Evolutionary conservation across 2,113 vertebrate species (phyloP).

Genomic region (Agapornis roseicollis): DNA sequence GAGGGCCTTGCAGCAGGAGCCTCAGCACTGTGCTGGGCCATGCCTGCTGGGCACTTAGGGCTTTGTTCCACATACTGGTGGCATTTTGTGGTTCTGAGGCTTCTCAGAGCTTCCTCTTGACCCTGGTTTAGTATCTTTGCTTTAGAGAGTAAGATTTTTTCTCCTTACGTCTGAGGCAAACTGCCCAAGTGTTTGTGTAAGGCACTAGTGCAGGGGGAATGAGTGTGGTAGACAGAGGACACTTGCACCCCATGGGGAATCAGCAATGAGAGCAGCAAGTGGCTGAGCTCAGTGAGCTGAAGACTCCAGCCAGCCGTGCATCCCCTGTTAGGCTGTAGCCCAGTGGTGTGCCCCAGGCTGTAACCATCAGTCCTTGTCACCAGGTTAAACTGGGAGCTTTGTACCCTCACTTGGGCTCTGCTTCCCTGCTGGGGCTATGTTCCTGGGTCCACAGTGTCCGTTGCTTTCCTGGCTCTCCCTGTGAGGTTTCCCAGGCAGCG

Average conservation of each 20-base stretch:
- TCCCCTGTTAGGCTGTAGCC: not conserved
- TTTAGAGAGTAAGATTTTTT: not conserved
- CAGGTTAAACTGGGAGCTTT: not conserved
- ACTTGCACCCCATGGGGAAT: not conserved
- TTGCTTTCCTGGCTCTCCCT: not conserved
- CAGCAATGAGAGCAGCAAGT: not conserved
- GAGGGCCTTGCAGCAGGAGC: not conserved
- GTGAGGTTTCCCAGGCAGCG: not conserved
- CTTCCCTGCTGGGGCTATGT: not conserved
- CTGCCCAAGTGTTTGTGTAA: not conserved
- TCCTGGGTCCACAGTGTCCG: not conserved
- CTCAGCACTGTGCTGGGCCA: not conserved
- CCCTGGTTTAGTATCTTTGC: not conserved
- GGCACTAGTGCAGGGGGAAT: not conserved
- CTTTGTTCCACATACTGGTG: too few relatives aligned
- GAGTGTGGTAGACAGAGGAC: not conserved
- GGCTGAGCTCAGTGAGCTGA: not conserved
- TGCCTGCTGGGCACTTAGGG: not conserved
- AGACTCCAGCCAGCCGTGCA: rapidly evolving
- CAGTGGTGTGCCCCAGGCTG: not conserved
- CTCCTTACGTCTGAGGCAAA: not conserved
- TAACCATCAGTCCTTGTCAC: not conserved
- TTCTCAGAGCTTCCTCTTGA: not conserved
- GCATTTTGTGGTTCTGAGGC: not conserved
- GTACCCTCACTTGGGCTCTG: not conserved